Evolutionary conservation across 2,113 vertebrate species (phyloP).

Genomic region (Cephalopholis sonnerati): DNA sequence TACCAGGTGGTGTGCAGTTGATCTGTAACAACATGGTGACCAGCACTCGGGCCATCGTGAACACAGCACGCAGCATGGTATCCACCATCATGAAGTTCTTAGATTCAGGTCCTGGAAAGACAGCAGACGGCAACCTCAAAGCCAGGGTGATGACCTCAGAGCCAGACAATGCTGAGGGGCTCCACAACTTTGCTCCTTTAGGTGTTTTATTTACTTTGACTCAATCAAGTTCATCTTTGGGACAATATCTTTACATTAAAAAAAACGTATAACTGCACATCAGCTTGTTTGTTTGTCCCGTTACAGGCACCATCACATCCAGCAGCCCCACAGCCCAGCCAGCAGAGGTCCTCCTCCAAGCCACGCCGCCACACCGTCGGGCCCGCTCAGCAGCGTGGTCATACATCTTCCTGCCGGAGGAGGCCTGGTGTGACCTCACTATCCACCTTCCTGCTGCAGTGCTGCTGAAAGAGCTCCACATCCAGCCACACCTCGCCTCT

Average conservation of each 20-base stretch:
- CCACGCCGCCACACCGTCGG: conserved; percentile 95
- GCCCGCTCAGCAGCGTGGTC: conserved; percentile 98
- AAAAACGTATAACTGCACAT: background rate
- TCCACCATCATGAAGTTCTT: conserved; percentile 99
- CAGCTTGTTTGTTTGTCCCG: background rate
- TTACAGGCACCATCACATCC: conserved; percentile 96
- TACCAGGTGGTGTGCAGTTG: conserved; percentile 95
- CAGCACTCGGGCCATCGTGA: conserved; percentile 98
- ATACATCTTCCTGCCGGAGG: conserved; percentile 97
- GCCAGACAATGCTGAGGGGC: conserved; percentile 97
- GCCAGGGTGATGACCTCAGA: conserved; percentile 96
- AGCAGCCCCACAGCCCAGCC: conserved; percentile 98
- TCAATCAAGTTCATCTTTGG: background rate
- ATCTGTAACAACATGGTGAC: conserved; percentile 99
- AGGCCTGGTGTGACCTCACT: conserved; percentile 99
- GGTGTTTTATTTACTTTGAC: conserved; percentile 79
- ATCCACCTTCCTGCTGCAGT: conserved; percentile 98
- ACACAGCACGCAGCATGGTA: conserved; percentile 99
- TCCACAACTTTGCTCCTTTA: conserved; percentile 98
- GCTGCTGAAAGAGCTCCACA: conserved; percentile 97
- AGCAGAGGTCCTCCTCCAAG: conserved; percentile 96
- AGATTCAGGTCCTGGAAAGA: conserved; percentile 95
- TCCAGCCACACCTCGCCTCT: conserved; percentile 97
- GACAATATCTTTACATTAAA: background rate
- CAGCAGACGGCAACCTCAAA: conserved; percentile 93